A percentile compares a stretch with the other conserved stretches of the same genome.
Conservation (phyloP, 2,113 vertebrate species). For the Gymnorhina tibicen region DNA sequence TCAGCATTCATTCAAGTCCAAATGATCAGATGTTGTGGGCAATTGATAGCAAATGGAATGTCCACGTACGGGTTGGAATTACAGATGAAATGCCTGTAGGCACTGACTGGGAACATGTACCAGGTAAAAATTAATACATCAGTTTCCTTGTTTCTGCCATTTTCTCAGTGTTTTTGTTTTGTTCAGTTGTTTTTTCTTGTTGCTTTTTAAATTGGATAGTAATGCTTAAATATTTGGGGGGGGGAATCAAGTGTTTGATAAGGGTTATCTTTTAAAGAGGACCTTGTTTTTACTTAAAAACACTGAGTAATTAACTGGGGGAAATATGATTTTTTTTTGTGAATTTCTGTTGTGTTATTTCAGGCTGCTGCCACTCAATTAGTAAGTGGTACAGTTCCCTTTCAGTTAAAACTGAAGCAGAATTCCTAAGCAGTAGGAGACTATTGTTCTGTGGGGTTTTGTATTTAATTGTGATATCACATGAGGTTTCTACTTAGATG, state of each 20-base stretch:
- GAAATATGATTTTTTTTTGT: not conserved
- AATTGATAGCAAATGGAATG: slow-evolving; percentile 85
- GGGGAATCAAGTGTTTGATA: not conserved
- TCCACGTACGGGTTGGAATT: slow-evolving; percentile 87
- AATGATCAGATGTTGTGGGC: slow-evolving; percentile 93
- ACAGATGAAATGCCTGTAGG: slow-evolving; percentile 97
- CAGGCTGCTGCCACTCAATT: not conserved
- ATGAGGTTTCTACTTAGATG: not conserved
- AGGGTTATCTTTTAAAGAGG: not conserved
- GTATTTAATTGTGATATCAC: not conserved
- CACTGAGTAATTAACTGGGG: not conserved
- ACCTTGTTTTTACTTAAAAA: not conserved
- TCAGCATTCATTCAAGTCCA: slow-evolving; percentile 85
- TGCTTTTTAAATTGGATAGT: not conserved
- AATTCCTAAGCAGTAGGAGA: not conserved
- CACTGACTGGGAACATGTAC: slow-evolving; percentile 91
- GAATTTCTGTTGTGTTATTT: not conserved
- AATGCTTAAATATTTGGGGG: not conserved
- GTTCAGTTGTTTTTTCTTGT: not conserved
- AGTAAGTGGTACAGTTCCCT: not conserved
- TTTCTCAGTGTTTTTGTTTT: not conserved
- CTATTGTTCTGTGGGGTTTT: not conserved
- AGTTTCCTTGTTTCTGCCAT: not conserved
- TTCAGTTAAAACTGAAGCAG: not conserved
- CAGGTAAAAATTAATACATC: slow-evolving; percentile 74